Base-by-base conservation (phyloP, 64 coral and sea anemone species). In the Porites australiensis region DNA sequence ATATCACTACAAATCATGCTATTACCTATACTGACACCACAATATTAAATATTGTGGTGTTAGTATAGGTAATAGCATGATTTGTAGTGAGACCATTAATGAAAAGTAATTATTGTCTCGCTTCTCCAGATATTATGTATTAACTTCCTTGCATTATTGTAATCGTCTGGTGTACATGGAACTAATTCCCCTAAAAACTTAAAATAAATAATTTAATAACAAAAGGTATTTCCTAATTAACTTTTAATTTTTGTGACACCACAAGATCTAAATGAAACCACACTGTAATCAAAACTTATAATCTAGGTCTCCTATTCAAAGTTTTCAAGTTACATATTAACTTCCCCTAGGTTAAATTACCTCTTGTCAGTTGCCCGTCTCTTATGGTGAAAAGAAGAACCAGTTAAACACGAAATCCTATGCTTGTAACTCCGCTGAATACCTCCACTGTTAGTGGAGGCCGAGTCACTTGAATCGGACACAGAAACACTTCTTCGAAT, bases 321-420 rank as follows among this genome's bases (percentile, higher is more conserved):
- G 22, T 20, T 76, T 43, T 45, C 13, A 20, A 64, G 22, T 3
- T 21, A 55, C 13, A 83, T 7, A 83, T 27, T 6, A 37, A 53
- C 8, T 43, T 13, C 27, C 7, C 27, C 19, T 58, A 62, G 15
- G 27, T 45, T 13, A 61, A 61, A 75, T 27, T 87, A 98, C 95
- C 95, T 94, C 65, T 98, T 98, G 79, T 98, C 95, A 50, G 73
- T 90, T 69, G 90, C 68, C 77, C 84, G 86, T 61, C 76, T 98
- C 51, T 84, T 81, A 52, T 77, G 77, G 19, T 91, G 87, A 88
- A 94, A 98, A 20, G 82, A 90, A 16, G 88, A 77, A 43, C 95
- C 88, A 86, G 74, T 67, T 18, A 98, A 62, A 60, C 77, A 69
- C 18, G 75, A 89, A 23, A 97, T 81, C 47, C 66, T 87, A 62